Percentiles rank a stretch among this genome's conserved stretches.
Conservation (phyloP, 2,888 invertebrate genomes). For the Pseudeuparius sepicola region DNA sequence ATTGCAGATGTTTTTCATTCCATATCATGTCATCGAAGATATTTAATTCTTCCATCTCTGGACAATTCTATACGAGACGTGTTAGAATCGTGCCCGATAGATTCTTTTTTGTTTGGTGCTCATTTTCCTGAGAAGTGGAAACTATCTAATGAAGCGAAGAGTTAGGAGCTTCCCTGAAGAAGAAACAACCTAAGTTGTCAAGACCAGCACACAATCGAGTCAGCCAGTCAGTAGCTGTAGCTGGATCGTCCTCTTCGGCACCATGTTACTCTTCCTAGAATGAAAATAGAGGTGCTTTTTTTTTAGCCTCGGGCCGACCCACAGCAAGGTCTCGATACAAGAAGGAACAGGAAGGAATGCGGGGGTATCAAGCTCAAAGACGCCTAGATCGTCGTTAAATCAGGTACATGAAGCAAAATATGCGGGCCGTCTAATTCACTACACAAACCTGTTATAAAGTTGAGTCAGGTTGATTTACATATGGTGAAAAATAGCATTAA, state of each 20-base stretch:
- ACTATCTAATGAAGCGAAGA: constrained; percentile 8
- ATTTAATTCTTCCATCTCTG: constrained; percentile 10
- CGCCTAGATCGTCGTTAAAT: constrained; percentile 10
- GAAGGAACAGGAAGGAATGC: constrained; percentile 4
- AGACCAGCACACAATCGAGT: constrained; percentile 9
- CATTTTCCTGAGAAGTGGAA: constrained; percentile 8
- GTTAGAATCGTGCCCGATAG: constrained; percentile 10
- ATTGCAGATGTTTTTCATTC: constrained; percentile 12
- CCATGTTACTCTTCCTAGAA: constrained; percentile 5
- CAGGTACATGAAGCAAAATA: constrained; percentile 5
- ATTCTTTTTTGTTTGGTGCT: constrained; percentile 9
- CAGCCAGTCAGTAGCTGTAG: constrained; percentile 9
- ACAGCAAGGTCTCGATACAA: constrained; percentile 9
- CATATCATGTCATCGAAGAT: constrained; percentile 11
- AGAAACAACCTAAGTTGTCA: constrained; percentile 7
- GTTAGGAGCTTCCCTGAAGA: constrained; percentile 10
- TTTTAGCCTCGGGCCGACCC: constrained; percentile 7
- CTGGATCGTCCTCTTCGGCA: constrained; percentile 9
- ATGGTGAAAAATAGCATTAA: background rate
- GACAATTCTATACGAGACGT: constrained; percentile 6
- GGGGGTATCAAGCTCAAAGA: constrained; percentile 7
- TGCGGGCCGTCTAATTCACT: constrained; percentile 15
- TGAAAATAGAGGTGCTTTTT: constrained; percentile 11
- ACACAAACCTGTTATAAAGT: background rate
- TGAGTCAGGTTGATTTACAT: background rate